These are phyloP conservation scores for Odontomyia ornata DNA, from an alignment of 2,888 invertebrate species.

Conservation along the genomic window DNA sequence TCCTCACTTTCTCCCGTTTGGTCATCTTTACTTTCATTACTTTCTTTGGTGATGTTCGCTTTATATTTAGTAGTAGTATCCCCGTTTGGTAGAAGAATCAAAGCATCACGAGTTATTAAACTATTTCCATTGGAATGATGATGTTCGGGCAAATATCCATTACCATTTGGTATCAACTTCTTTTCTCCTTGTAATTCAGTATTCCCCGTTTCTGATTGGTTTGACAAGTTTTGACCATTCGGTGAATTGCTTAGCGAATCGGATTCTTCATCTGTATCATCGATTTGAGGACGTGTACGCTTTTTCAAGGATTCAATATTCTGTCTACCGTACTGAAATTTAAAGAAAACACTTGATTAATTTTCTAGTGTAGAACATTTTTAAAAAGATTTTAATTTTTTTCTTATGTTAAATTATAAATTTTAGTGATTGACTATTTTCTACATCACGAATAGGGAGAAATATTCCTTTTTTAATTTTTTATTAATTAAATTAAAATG, in stretches of 20 bases:
- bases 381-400: not conserved
- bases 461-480: too few relatives aligned
- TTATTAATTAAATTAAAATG: too few relatives aligned
- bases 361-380: not conserved
- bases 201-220: slow-evolving; percentile 48
- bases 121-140: slow-evolving; percentile 65
- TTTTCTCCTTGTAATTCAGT: slow-evolving; percentile 59
- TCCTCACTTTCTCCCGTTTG: not conserved
- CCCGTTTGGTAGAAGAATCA: slow-evolving; percentile 76
- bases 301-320: slow-evolving; percentile 78
- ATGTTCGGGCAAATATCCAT: slow-evolving; percentile 42
- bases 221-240: not conserved
- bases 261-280: slow-evolving; percentile 65
- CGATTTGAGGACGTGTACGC: slow-evolving; percentile 65
- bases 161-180: slow-evolving; percentile 45
- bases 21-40: slow-evolving; percentile 35
- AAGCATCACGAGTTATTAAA: slow-evolving; percentile 78
- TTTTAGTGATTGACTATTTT: too few relatives aligned
- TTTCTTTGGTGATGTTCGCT: slow-evolving; percentile 42
- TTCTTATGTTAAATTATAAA: too few relatives aligned
- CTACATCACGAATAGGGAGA: too few relatives aligned
- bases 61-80: slow-evolving; percentile 47
- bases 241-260: not conserved
- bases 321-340: slow-evolving; percentile 80
- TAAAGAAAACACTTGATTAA: slow-evolving; percentile 49